A percentile compares a stretch with the other conserved stretches of the same genome.
phyloP scores from a whole-genome alignment of 2,113 vertebrate genomes.

The Notechis scutatus region DNA sequence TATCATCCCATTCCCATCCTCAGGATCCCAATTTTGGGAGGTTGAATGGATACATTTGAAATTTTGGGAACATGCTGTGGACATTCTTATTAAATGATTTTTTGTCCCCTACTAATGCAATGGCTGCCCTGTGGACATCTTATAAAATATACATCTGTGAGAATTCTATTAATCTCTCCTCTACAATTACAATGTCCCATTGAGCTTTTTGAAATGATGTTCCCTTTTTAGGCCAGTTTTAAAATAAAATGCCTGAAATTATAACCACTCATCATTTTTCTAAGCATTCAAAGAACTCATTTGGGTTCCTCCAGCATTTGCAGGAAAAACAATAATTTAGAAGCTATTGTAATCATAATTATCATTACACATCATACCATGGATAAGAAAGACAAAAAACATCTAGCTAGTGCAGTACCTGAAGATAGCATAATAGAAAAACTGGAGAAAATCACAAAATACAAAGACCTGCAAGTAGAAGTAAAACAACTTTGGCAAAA shows the following conservation, averaged over 20 bases:
- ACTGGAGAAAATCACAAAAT: background rate
- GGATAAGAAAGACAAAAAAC: background rate
- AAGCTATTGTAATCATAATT: background rate
- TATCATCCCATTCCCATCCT: background rate
- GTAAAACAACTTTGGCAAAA: background rate
- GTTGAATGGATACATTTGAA: background rate
- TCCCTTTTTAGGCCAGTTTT: background rate
- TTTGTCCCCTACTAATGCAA: background rate
- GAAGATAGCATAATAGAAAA: background rate
- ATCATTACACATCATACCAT: background rate
- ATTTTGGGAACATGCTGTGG: background rate
- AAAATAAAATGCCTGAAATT: background rate
- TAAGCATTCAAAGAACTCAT: background rate
- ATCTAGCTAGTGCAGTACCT: background rate
- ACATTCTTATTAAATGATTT: background rate
- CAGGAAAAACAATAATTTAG: background rate
- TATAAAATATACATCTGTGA: background rate
- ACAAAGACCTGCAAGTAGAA: background rate
- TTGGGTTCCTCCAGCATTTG: background rate
- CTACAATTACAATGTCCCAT: background rate
- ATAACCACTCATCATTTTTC: background rate
- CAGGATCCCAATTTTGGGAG: background rate
- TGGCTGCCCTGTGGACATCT: background rate
- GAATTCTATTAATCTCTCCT: background rate
- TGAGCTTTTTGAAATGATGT: background rate